Evolutionary conservation across 2,888 invertebrate species (phyloP).

Genomic region (Drosophila borborema): DNA sequence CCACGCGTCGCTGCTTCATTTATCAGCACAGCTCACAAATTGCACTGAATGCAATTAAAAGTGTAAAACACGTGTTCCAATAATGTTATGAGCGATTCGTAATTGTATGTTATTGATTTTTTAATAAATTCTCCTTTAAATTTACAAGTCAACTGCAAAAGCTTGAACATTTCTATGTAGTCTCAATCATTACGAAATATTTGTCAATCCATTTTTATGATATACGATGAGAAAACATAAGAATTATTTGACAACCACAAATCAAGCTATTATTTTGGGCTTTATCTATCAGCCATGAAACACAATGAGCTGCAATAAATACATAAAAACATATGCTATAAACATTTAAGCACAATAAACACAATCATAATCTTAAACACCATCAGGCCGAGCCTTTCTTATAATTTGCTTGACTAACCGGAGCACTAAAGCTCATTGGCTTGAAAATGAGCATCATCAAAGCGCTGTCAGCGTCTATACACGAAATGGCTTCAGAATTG

Average conservation of each 20-base stretch:
- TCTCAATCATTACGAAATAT: not conserved
- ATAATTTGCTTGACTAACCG: slow-evolving; percentile 18
- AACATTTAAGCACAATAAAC: not conserved
- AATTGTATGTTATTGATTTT: too few relatives aligned
- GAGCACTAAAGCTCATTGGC: slow-evolving; percentile 25
- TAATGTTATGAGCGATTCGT: not conserved
- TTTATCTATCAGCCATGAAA: not conserved
- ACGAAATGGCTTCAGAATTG: not conserved
- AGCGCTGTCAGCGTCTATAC: slow-evolving; percentile 16
- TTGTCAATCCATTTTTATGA: not conserved
- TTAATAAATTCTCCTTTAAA: too few relatives aligned
- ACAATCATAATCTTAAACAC: not conserved
- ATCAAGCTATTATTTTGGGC: not conserved
- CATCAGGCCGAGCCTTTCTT: not conserved
- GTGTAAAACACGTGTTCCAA: slow-evolving; percentile 5
- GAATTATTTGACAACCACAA: not conserved
- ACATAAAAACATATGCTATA: not conserved
- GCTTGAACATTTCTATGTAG: not conserved
- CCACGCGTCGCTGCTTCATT: slow-evolving; percentile 10
- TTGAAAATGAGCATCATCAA: slow-evolving; percentile 54
- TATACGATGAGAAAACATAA: not conserved
- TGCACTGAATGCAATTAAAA: slow-evolving; percentile 11
- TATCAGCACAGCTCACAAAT: slow-evolving; percentile 11
- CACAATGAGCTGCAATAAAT: not conserved
- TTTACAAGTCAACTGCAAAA: not conserved